Conservation (phyloP, 2,888 invertebrate species). For the Plebejus anna region DNA sequence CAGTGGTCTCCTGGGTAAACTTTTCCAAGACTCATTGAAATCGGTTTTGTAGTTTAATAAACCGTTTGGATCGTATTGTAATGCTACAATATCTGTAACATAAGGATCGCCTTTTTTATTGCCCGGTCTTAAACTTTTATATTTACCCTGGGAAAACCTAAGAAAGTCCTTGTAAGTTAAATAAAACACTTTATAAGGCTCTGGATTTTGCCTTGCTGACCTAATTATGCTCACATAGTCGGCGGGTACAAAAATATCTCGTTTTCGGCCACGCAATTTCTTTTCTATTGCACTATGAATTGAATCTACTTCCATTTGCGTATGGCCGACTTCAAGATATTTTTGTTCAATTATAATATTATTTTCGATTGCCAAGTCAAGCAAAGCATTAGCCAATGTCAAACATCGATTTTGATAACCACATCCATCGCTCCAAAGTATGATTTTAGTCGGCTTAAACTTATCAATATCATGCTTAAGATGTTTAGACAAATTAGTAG, state of each 20-base stretch:
- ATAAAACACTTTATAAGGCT: conserved; percentile 34
- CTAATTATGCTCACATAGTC: conserved; percentile 7
- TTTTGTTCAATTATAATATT: conserved; percentile 11
- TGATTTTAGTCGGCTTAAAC: conserved; percentile 5
- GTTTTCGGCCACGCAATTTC: conserved; percentile 2
- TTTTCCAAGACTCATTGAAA: conserved; percentile 26
- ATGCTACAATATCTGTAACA: conserved; percentile 33
- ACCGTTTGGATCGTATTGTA: conserved; percentile 34
- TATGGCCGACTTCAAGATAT: conserved; percentile 9
- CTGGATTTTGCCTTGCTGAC: not conserved
- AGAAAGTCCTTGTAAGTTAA: conserved; percentile 29
- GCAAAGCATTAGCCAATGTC: conserved; percentile 3
- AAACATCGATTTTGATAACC: conserved; percentile 5
- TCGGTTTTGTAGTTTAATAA: conserved; percentile 32
- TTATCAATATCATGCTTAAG: conserved; percentile 6
- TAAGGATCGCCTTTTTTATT: conserved; percentile 34
- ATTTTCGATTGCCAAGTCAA: conserved; percentile 5
- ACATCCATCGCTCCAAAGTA: conserved; percentile 4
- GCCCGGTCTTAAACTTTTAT: conserved; percentile 35
- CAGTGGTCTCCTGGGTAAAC: conserved; percentile 27
- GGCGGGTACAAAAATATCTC: conserved; percentile 12
- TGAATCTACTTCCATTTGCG: conserved; percentile 18
- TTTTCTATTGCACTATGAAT: conserved; percentile 14
- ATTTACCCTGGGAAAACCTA: conserved; percentile 33
- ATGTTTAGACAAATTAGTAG: conserved; percentile 7